A percentile compares a stretch with the other conserved stretches of the same genome.
Conservation (phyloP, 2,888 invertebrate genomes). For the Ornithoptera priamus region DNA sequence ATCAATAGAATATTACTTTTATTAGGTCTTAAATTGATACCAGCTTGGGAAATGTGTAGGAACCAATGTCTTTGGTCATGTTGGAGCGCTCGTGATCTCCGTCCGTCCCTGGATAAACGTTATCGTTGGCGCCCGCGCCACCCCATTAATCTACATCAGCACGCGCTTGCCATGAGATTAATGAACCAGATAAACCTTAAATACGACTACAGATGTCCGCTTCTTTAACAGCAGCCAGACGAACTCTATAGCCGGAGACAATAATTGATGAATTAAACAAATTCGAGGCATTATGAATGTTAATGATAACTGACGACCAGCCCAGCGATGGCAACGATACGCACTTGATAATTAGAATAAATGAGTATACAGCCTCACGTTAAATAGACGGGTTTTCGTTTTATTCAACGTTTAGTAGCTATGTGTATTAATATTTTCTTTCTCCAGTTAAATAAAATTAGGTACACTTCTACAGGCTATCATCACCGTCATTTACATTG, state of each 20-base stretch:
- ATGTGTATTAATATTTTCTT: conserved; percentile 33
- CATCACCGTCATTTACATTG: conserved; percentile 40
- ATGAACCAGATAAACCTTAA: conserved; percentile 76
- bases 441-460: conserved; percentile 38
- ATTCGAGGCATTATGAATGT: conserved; percentile 67
- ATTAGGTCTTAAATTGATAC: not conserved
- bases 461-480: conserved; percentile 6
- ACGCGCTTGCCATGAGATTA: conserved; percentile 73
- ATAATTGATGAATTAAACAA: conserved; percentile 72
- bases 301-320: conserved; percentile 63
- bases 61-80: not conserved
- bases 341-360: conserved; percentile 68
- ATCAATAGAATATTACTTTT: too few relatives aligned
- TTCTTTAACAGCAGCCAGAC: conserved; percentile 53
- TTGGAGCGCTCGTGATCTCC: conserved; percentile 32
- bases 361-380: conserved; percentile 57
- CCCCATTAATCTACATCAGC: conserved; percentile 79
- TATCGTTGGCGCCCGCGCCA: conserved; percentile 64
- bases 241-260: conserved; percentile 51
- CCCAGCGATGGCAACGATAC: conserved; percentile 43
- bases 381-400: conserved; percentile 52
- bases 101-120: conserved; percentile 67
- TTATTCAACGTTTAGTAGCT: conserved; percentile 49
- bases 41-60: not conserved
- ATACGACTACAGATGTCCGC: conserved; percentile 72